Conservation (phyloP, 2,888 invertebrate genomes). For the Amiota mariae region DNA sequence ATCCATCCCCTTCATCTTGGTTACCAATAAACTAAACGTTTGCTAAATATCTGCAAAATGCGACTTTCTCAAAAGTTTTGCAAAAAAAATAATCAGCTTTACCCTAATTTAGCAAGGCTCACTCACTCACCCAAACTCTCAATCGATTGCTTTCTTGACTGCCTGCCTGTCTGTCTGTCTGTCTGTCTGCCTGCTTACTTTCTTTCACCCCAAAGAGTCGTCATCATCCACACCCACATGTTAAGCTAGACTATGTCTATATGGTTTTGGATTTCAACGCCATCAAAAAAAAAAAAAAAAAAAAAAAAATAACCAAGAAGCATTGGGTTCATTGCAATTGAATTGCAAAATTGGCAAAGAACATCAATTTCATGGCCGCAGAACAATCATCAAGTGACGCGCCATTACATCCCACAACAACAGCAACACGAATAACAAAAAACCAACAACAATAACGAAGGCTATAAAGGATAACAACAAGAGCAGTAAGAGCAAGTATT, state of each 20-base stretch:
- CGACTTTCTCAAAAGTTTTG: slow-evolving; percentile 40
- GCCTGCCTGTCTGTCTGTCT: background rate
- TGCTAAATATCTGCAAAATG: slow-evolving; percentile 44
- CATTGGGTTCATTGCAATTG: slow-evolving; percentile 65
- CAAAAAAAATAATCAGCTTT: slow-evolving; percentile 66
- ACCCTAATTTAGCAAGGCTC: slow-evolving; percentile 58
- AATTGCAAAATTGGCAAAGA: slow-evolving; percentile 72
- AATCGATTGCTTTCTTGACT: background rate
- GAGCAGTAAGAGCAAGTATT: slow-evolving; percentile 49
- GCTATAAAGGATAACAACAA: slow-evolving; percentile 34
- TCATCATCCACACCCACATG: background rate
- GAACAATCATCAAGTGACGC: slow-evolving; percentile 71
- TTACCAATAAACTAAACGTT: slow-evolving; percentile 69
- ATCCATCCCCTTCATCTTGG: slow-evolving; percentile 10
- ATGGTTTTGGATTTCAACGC: background rate
- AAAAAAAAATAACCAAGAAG: background rate
- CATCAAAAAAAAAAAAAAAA: background rate
- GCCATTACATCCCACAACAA: slow-evolving; percentile 28
- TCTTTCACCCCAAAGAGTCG: slow-evolving; percentile 39
- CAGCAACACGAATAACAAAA: slow-evolving; percentile 24
- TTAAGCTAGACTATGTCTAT: slow-evolving; percentile 5
- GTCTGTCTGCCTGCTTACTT: background rate
- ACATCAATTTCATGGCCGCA: slow-evolving; percentile 73
- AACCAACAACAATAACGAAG: slow-evolving; percentile 12
- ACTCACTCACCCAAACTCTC: slow-evolving; percentile 8